Percentiles rank a stretch among this genome's conserved stretches.
Conservation (phyloP, 2,888 invertebrate genomes). For the Pachymerium ferrugineum region DNA sequence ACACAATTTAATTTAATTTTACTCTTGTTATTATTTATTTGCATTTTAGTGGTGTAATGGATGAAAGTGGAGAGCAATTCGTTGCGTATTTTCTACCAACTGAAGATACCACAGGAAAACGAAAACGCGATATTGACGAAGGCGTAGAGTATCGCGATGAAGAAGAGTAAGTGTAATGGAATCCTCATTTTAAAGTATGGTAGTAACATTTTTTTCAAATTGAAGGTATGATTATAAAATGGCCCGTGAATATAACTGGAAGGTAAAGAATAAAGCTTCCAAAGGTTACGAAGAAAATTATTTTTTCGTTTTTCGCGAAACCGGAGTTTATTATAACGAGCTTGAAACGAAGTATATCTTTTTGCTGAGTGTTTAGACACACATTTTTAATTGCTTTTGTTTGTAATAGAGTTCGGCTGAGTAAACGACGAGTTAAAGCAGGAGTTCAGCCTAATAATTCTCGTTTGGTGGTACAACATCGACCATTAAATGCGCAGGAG, state of each 20-base stretch:
- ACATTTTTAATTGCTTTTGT: constrained; percentile 24
- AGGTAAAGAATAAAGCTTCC: constrained; percentile 92
- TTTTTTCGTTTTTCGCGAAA: constrained; percentile 84
- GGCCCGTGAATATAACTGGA: constrained; percentile 99
- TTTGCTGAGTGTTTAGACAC: not conserved
- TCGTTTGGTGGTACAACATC: constrained; percentile 79
- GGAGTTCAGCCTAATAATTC: constrained; percentile 68
- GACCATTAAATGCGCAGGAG: constrained; percentile 76
- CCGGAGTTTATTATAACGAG: constrained; percentile 91
- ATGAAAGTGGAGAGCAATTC: constrained; percentile 97
- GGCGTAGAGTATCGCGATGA: constrained; percentile 76
- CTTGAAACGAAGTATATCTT: constrained; percentile 65
- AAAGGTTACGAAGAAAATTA: constrained; percentile 96
- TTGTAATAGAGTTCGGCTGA: constrained; percentile 70
- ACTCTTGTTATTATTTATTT: constrained; percentile 34
- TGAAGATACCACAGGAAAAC: constrained; percentile 82
- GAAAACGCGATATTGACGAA: constrained; percentile 72
- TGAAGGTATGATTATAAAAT: constrained; percentile 85
- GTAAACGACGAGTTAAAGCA: constrained; percentile 78
- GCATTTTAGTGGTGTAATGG: constrained; percentile 86
- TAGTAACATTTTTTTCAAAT: constrained; percentile 32
- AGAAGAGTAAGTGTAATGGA: constrained; percentile 55
- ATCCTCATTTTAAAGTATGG: not conserved
- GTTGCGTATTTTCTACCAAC: constrained; percentile 97
- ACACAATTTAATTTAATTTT: not conserved